Percentiles rank a stretch among this genome's conserved stretches.
phyloP scores from a whole-genome alignment of 1,140 invertebrate genomes.

The Papilio xuthus region DNA sequence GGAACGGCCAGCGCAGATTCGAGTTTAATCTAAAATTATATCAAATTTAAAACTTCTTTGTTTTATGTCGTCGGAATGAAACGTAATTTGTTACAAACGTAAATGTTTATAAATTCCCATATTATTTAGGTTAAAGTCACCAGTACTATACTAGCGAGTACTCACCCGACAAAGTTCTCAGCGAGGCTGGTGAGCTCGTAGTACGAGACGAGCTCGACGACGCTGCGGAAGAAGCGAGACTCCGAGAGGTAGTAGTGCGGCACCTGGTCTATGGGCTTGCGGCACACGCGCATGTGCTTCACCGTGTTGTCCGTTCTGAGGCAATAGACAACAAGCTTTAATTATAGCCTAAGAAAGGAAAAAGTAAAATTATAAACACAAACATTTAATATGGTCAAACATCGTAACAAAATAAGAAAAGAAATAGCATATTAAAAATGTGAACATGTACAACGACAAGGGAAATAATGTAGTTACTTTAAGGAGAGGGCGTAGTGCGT shows the following conservation, averaged over 20 bases:
- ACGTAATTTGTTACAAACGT: too few species aligned
- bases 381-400: too few species aligned
- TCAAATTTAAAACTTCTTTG: not conserved
- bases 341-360: not conserved
- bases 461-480: slow-evolving; percentile 86
- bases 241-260: slow-evolving; percentile 92
- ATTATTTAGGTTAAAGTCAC: not conserved
- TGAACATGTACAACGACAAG: too few species aligned
- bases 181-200: slow-evolving; percentile 94
- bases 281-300: slow-evolving; percentile 95
- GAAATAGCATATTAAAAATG: too few species aligned
- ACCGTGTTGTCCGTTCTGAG: slow-evolving; percentile 90
- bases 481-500: slow-evolving; percentile 93
- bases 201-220: slow-evolving; percentile 94
- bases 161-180: slow-evolving; percentile 94
- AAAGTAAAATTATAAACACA: too few species aligned
- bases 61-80: too few species aligned
- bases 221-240: slow-evolving; percentile 93
- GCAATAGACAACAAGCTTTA: not conserved
- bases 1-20: slow-evolving; percentile 88
- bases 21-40: slow-evolving; percentile 84
- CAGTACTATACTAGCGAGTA: not conserved
- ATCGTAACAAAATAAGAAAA: too few species aligned
- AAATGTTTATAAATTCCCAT: too few species aligned
- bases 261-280: slow-evolving; percentile 76